Evolutionary conservation across 1,140 invertebrate genomes (phyloP), one percentile per base, ranked within the genome.

Genomic region (Ylistrum balloti): DNA sequence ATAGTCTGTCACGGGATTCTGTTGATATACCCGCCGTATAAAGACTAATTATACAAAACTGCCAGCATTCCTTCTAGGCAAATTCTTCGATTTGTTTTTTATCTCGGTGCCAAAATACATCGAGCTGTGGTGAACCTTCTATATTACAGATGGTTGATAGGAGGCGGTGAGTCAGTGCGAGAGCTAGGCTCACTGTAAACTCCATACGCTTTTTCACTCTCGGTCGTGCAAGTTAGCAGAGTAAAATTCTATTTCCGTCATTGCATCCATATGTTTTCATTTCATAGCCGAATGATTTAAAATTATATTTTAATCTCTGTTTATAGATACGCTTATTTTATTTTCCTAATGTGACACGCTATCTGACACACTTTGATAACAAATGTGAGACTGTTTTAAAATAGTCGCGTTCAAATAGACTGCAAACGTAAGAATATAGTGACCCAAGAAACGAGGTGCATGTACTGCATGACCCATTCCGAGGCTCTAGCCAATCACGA

Each of bases 401-500:
- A 38, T 5, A 13, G 56, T 74, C 56, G 56, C 5, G 22, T 22
- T 74, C n/a, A 74, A 28, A 28, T 9, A 22, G 56, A n/a, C n/a
- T 74, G 56, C 56, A 74, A n/a, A 28, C 5, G 56, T 22, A 74
- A 74, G 56, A 74, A 74, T 48, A 48, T 74, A 74, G 56, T 74
- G 56, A 74, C 56, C 56, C 56, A n/a, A 74, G 22, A 74, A 74
- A 38, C 86, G 33, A 35, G 86, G 88, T 89, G 56, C 88, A 20
- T 86, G 88, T 89, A 89, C 88, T 86, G 34, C 20, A 17, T 86
- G 88, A 89, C 45, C 88, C 33, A 85, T 34, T 34, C n/a, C 33
- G n/a, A 89, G 20, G 38, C 22, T 28, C 32, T 88, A 89, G 56
- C 88, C 88, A 89, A 89, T 89, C 45, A 86, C 38, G 86, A 33